A percentile compares a stretch with the other conserved stretches of the same genome.
These are phyloP conservation scores for Gallinago jamesoni DNA, from an alignment of 2,113 vertebrate genomes.

Conservation along the genomic window DNA sequence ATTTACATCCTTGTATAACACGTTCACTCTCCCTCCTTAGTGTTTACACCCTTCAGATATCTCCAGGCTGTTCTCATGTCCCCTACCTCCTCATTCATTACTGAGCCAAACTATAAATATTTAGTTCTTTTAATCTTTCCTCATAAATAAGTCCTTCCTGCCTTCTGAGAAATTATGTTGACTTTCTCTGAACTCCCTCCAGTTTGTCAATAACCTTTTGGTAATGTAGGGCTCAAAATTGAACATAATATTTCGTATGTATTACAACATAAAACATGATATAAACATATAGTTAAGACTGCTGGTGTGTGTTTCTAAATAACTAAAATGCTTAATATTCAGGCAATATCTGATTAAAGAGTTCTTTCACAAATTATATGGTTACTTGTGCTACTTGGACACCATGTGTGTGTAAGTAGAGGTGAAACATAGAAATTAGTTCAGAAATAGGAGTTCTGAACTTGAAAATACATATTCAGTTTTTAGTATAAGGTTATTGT, in stretches of 20 bases:
- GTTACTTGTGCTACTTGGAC: not conserved
- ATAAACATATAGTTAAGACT: not conserved
- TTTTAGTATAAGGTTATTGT: not conserved
- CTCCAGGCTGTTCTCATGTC: slow-evolving; percentile 42
- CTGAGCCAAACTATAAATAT: slow-evolving; percentile 52
- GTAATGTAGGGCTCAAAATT: not conserved
- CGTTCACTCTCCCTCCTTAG: not conserved
- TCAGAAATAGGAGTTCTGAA: not conserved
- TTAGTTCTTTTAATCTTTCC: slow-evolving; percentile 54
- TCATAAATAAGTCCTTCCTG: slow-evolving; percentile 61
- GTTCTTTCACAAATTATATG: not conserved
- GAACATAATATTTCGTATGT: not conserved
- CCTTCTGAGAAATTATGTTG: slow-evolving; percentile 41
- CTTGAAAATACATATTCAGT: not conserved
- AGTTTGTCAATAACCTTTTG: slow-evolving; percentile 51
- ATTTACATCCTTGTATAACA: slow-evolving; percentile 34
- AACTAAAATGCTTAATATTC: not conserved
- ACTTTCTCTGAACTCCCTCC: slow-evolving; percentile 55
- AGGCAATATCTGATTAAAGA: not conserved
- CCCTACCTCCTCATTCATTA: slow-evolving; percentile 59
- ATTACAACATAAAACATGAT: not conserved
- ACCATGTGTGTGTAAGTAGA: not conserved
- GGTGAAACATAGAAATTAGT: not conserved
- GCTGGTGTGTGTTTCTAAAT: not conserved
- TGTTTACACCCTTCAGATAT: slow-evolving; percentile 45